Evolutionary conservation across 2,888 invertebrate genomes (phyloP), one percentile per base, ranked within the genome.

Genomic region (Teleogryllus oceanicus): DNA sequence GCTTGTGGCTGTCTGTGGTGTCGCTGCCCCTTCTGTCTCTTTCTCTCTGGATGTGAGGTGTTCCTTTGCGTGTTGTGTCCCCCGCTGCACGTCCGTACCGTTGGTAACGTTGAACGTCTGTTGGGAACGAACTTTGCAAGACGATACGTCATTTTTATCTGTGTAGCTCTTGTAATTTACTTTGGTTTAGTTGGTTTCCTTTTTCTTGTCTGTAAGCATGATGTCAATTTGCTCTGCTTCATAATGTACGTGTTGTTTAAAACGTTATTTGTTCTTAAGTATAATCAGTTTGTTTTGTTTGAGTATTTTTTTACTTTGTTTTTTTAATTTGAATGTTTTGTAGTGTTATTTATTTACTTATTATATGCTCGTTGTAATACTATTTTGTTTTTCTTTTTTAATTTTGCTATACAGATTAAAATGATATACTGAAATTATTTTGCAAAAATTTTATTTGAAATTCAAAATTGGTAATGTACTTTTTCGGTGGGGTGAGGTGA

Each of bases 21-120:
- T 62, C 62, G 62, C 62, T 37, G 37, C 37, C 37, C 37, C 8
- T 24, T 62, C 13, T 62, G 3, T 62, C 16, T 13, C 62, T 62
- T 8, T 62, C 62, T 62, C n/a, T 18, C n/a, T 62, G 13, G 62
- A 62, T 62, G 62, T 62, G 13, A n/a, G 62, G 62, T 62, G 62
- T 62, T 62, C n/a, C 62, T 62, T 62, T 62, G 8, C 62, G 62
- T 62, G 62, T 62, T 62, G 62, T 62, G 62, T 62, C 5, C n/a
- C 62, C 62, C 62, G 62, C n/a, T 62, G 62, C 62, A 62, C 62
- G 62, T 62, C 62, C 62, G n/a, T 62, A 62, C n/a, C 62, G n/a
- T 13, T 62, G 13, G 62, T 62, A n/a, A 62, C 62, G n/a, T 62
- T 18, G 13, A n/a, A 18, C 62, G 62, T 62, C 37, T 37, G 16